Evolutionary conservation across 2,888 invertebrate species (phyloP).

Genomic region (Sphinx pinastri): DNA sequence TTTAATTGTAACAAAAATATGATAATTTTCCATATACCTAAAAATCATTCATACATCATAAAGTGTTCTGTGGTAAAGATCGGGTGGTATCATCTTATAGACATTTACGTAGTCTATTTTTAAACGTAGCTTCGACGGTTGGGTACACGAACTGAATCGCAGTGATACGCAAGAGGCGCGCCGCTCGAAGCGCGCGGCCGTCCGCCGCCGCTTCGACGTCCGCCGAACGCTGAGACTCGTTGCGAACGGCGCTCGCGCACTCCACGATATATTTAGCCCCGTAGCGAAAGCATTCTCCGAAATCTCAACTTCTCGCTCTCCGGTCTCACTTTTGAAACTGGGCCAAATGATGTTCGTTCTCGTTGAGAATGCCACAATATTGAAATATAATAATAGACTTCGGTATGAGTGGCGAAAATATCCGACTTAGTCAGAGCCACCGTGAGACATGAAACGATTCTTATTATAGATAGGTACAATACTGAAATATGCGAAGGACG

Average conservation of each 20-base stretch:
- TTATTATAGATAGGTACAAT: slow-evolving; percentile 72
- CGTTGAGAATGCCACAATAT: slow-evolving; percentile 82
- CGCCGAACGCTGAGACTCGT: slow-evolving; percentile 37
- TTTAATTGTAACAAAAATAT: neutral
- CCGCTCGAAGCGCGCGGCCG: slow-evolving; percentile 39
- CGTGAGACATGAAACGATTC: slow-evolving; percentile 64
- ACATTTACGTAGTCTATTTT: slow-evolving; percentile 64
- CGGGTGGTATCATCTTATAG: slow-evolving; percentile 36
- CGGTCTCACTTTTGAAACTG: slow-evolving; percentile 82
- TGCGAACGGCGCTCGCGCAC: slow-evolving; percentile 44
- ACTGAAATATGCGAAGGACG: slow-evolving; percentile 75
- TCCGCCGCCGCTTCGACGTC: slow-evolving; percentile 37
- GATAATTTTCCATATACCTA: neutral
- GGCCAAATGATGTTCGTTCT: slow-evolving; percentile 80
- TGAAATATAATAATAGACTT: slow-evolving; percentile 81
- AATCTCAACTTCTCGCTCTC: slow-evolving; percentile 78
- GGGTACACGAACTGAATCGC: slow-evolving; percentile 29
- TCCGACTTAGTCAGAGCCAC: slow-evolving; percentile 74
- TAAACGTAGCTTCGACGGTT: slow-evolving; percentile 48
- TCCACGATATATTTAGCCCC: slow-evolving; percentile 73
- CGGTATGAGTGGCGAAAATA: slow-evolving; percentile 77
- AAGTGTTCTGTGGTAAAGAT: slow-evolving; percentile 10
- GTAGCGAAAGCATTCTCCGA: slow-evolving; percentile 79
- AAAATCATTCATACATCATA: neutral
- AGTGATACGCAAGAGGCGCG: slow-evolving; percentile 28